Evolutionary conservation across 2,797 vertebrate genomes (phyloP).

Genomic region (Alauda arvensis): DNA sequence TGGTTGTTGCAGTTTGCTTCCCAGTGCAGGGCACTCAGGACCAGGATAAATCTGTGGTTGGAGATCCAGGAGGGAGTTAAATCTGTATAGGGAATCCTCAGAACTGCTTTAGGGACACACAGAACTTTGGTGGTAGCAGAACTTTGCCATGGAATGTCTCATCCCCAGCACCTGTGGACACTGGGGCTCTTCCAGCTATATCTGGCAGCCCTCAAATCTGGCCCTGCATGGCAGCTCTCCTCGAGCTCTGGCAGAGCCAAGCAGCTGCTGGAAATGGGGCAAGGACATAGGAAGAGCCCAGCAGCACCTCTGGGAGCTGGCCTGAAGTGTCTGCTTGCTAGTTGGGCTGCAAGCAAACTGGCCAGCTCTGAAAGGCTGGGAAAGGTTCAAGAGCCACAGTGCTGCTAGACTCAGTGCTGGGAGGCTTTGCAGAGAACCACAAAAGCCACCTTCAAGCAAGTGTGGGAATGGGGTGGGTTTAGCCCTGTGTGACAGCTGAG

Average conservation of each 20-base stretch:
- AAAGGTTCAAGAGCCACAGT: background rate
- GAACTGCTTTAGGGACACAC: background rate
- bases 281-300: background rate
- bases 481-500: rapidly evolving
- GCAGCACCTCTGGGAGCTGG: background rate
- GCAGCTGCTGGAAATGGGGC: background rate
- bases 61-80: background rate
- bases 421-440: background rate
- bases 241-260: background rate
- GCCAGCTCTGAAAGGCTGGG: background rate
- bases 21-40: background rate
- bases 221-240: background rate
- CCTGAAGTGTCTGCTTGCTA: background rate
- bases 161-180: background rate
- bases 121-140: background rate
- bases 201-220: background rate
- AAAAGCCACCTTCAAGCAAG: background rate
- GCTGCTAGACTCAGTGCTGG: background rate
- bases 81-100: background rate
- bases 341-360: rapidly evolving
- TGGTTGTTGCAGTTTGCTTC: background rate
- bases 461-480: background rate
- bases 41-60: background rate
- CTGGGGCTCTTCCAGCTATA: background rate
- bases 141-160: rapidly evolving